Percentiles rank a stretch among this genome's conserved stretches.
These are phyloP conservation scores for Sthenelais limicola DNA, from an alignment of 2,888 invertebrate genomes.

Conservation along the genomic window DNA sequence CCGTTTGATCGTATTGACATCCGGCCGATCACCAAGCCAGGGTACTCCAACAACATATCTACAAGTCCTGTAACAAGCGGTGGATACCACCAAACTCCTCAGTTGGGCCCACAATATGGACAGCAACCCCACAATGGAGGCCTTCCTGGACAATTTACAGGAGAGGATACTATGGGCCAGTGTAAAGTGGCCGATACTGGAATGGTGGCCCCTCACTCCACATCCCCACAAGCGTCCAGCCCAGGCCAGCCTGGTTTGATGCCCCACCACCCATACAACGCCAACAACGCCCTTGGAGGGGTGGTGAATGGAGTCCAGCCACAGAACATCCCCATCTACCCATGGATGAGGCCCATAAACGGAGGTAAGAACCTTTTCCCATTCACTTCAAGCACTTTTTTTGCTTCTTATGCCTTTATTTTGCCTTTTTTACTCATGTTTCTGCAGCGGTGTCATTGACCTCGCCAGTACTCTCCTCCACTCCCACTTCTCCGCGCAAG, in stretches of 20 bases:
- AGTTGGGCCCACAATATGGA: conserved; percentile 16
- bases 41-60: no score
- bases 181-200: conserved; percentile 40
- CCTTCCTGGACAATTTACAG: conserved; percentile 42
- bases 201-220: conserved; percentile 3
- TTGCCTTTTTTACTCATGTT: background rate
- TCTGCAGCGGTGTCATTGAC: background rate
- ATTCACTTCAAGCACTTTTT: background rate
- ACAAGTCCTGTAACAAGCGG: conserved; percentile 5
- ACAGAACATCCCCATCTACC: conserved; percentile 53
- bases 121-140: background rate
- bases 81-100: background rate
- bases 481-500: background rate
- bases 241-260: conserved; percentile 24
- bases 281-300: conserved; percentile 20
- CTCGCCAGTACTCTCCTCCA: background rate
- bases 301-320: conserved; percentile 47
- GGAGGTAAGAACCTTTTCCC: conserved; percentile 48
- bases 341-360: conserved; percentile 55
- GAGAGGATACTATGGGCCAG: conserved; percentile 37
- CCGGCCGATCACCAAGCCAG: conserved; percentile 36
- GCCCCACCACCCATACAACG: conserved; percentile 28
- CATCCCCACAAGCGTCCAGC: conserved; percentile 1
- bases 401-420: background rate
- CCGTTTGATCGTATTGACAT: conserved; percentile 49